Evolutionary conservation across 2,797 vertebrate species (phyloP), one percentile per base, ranked within the genome.

Genomic region (Siniperca undulata): DNA sequence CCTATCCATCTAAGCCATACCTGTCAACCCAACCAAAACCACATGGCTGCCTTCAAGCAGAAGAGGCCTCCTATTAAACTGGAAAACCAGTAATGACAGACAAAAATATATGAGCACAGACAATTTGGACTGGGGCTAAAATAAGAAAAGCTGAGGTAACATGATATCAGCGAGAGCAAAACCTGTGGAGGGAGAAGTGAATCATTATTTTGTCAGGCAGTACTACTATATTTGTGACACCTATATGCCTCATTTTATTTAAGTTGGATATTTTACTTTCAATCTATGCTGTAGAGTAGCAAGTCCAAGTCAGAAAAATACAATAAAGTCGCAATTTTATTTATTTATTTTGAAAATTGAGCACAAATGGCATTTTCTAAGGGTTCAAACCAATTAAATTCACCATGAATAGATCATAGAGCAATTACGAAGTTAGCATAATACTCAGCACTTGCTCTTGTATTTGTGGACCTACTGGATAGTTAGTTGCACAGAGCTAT

Each of bases 1-100:
- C 74, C 50, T 20, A 59, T 86, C 30, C 48, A 77, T 82, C 77
- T n/a, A 30, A 84, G 65, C 71, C n/a, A 60, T 72, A 91, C 77
- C 87, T 86, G 84, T 87, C 83, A 91, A 65, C 70, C 56, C 84
- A 87, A 91, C 44, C 80, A 83, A 81, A 94, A 90, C 85, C 90
- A 91, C 79, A 91, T 86, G 84, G 74, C 46, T 58, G 62, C 40
- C 61, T 85, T 70, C 14, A 73, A 79, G 69, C 70, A 74, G 71
- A 68, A 78, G 65, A 70, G 77, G 61, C 74, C 52, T 73, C 50
- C 56, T 65, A 68, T 71, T 84, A 65, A 82, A 78, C 56, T 66
- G 36, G 74, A 56, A 82, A 81, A 73, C 68, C 68, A 79, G 74
- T 65, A 67, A 88, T 85, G 74, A 85, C 74, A 80, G 64, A 61